Conservation (phyloP, 2,113 vertebrate species). For the Hippoglossus stenolepis region DNA sequence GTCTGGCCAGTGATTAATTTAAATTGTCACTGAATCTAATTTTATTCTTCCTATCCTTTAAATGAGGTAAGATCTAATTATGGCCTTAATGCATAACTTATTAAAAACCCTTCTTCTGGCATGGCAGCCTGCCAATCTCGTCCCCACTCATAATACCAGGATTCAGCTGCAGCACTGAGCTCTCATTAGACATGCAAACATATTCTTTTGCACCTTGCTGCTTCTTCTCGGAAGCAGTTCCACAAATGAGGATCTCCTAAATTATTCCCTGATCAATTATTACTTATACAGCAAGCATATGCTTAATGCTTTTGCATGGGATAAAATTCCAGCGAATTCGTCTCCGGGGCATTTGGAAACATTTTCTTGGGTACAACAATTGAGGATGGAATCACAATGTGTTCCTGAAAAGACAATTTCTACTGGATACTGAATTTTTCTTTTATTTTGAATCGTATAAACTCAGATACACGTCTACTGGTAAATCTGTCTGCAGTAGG, state of each 20-base stretch:
- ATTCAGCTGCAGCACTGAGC: constrained; percentile 34
- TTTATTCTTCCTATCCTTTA: constrained; percentile 78
- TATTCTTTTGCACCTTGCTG: constrained; percentile 74
- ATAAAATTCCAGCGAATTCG: constrained; percentile 22
- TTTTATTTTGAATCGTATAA: constrained; percentile 32
- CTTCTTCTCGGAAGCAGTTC: constrained; percentile 45
- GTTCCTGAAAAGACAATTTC: constrained; percentile 50
- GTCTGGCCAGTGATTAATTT: constrained; percentile 76
- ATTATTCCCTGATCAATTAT: constrained; percentile 76
- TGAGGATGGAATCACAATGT: constrained; percentile 35
- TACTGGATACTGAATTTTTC: neutral
- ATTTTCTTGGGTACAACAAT: constrained; percentile 19
- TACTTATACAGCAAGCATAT: constrained; percentile 58
- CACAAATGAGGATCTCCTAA: constrained; percentile 63
- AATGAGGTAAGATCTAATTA: constrained; percentile 82
- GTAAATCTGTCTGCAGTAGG: constrained; percentile 14
- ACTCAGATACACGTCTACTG: constrained; percentile 29
- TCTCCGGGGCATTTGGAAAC: constrained; percentile 43
- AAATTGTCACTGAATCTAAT: constrained; percentile 80
- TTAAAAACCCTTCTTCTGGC: constrained; percentile 73
- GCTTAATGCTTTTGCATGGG: constrained; percentile 67
- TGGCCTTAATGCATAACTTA: constrained; percentile 80
- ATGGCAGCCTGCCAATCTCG: constrained; percentile 78
- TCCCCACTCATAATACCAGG: constrained; percentile 58
- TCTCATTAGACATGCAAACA: constrained; percentile 78